Evolutionary conservation across 1,140 invertebrate genomes (phyloP).

Genomic region (Acyrthosiphon pisum): DNA sequence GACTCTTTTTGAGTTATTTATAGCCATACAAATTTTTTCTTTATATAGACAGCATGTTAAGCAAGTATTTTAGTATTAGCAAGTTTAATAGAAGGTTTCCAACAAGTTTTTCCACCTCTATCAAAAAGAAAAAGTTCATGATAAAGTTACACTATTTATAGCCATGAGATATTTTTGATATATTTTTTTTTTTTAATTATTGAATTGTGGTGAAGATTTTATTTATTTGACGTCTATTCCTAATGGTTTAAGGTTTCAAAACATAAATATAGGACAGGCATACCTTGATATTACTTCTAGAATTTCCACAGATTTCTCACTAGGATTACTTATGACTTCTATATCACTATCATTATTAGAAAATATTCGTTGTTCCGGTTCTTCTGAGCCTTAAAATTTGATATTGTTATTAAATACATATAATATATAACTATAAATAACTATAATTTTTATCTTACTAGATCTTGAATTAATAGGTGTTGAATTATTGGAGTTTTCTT

Average conservation of each 20-base stretch:
- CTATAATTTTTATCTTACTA: neutral
- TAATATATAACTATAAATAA: neutral
- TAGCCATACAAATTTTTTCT: too few species aligned
- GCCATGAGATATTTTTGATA: too few species aligned
- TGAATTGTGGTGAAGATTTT: neutral
- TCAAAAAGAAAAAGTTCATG: too few species aligned
- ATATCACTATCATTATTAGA: conserved; percentile 69
- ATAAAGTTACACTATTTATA: too few species aligned
- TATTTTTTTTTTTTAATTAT: neutral
- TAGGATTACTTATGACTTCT: conserved; percentile 72
- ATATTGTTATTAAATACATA: neutral
- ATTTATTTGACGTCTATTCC: neutral
- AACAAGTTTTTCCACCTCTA: too few species aligned
- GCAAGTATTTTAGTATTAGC: too few species aligned
- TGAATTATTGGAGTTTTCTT: conserved; percentile 7
- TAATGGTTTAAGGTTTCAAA: neutral
- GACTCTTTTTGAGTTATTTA: too few species aligned
- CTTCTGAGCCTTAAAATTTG: conserved; percentile 62
- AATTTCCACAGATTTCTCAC: conserved; percentile 72
- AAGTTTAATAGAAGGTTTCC: too few species aligned
- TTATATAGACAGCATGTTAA: too few species aligned
- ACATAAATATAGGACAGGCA: neutral
- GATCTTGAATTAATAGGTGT: conserved; percentile 49
- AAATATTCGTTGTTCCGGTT: conserved; percentile 59
- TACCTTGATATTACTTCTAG: conserved; percentile 65